Base-by-base conservation (phyloP, 2,113 vertebrate genomes). In the Zosterops japonicus region DNA sequence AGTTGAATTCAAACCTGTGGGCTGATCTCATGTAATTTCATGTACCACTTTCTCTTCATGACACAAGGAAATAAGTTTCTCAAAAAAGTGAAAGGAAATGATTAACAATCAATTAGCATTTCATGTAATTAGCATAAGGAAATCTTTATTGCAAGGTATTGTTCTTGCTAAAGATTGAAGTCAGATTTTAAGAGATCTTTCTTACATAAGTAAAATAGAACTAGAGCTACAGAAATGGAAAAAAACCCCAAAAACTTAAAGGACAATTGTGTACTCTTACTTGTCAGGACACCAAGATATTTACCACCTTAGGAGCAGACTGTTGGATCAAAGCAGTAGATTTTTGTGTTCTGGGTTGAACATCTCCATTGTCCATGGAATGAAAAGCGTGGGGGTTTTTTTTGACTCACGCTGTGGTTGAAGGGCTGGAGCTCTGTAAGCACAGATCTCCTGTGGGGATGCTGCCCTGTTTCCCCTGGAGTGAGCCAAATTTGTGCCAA, bases 381-480 rank as follows among this genome's bases (percentile, higher is more conserved):
- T 5, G 5, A 17, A 21, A 55, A 55, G 33, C 31, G 5, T 0
- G 18, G 14, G 21, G 14, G 14, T 1, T 1, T 36, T 14, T 31
- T 84, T 55, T 9, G 6, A 24, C 24, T 61, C 0, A 0, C 12
- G 25, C 31, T 3, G 2, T 72, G 11, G 14, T 75, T 84, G 33
- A 42, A 27, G 65, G 29, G 4, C 44, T 72, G 31, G 53, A 59
- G 23, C 46, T 90, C 57, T 55, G 29, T 63, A 29, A 63, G 27
- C 14, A 33, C 14, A 5, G 14, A 7, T 53, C 17, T 59, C 7
- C 28, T 65, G 18, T 44, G n/a, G 28, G 4, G 14, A 14, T 63
- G 47, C 25, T 93, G 33, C 29, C 65, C 20, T 4, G 0, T 67
- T 81, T 8, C 6, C 31, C 39, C 31, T 23, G 29, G 50, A 74